Evolutionary conservation across 2,113 vertebrate genomes (phyloP), one percentile per base, ranked within the genome.

Genomic region (Lagopus leucura): DNA sequence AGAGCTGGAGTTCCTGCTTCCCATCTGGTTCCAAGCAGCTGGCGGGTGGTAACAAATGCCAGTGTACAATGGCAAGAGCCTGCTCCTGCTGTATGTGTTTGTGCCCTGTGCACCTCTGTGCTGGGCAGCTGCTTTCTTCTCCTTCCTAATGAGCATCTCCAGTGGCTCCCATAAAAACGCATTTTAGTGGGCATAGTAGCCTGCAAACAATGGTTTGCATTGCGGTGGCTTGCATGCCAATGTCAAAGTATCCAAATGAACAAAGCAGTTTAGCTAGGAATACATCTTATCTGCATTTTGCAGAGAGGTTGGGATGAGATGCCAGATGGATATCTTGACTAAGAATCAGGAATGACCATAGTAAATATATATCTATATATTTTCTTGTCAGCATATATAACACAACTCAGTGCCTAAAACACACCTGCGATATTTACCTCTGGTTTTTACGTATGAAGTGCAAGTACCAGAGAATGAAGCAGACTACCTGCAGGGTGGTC

Each of bases 21-120:
- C 96, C 95, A 96, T 96, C 92, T 92, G 94, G 87, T 91, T 94
- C 81, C 38, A 78, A 91, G 79, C 95, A 96, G 89, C 95, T 96
- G 95, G 87, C 82, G 71, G 82, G 70, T 57, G 55, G 80, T 54
- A 80, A 85, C 0, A 1, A 74, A 77, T 92, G 93, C 89, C 94
- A 95, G 43, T 19, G 64, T 34, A n/a, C 13, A 50, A 63, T n/a
- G 7, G 79, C 82, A 93, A 76, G 78, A 55, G 67, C 57, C 28
- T 89, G 71, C 7, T 87, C 65, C 60, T 2, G 1, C 69, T 80
- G 57, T 38, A 13, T 0, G 0, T 34, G 61, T 86, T 81, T 86
- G 66, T 32, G 42, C 40, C 1, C 2, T 63, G 34, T 8, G 17
- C 0, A 0, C 11, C 2, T 11, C 48, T 32, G 67, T 2, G 8